Percentiles rank a stretch among this genome's conserved stretches.
Conservation (phyloP, 2,113 vertebrate species). For the Cyprinodon variegatus region DNA sequence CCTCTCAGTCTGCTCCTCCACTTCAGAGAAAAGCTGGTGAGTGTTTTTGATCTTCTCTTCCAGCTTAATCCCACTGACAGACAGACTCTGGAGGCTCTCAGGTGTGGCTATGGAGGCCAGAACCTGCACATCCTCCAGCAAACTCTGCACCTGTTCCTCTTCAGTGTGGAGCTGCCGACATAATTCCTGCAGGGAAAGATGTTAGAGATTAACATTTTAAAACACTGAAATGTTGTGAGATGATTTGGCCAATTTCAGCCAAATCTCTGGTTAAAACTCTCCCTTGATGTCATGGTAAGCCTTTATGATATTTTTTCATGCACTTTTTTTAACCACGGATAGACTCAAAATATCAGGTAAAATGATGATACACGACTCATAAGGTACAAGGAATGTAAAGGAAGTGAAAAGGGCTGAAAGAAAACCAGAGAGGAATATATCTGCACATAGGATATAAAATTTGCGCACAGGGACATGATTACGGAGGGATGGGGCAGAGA, state of each 20-base stretch:
- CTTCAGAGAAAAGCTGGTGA: slow-evolving; percentile 83
- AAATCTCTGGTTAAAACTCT: neutral
- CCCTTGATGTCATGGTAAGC: too few relatives aligned
- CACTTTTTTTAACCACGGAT: too few relatives aligned
- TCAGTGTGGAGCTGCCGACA: slow-evolving; percentile 81
- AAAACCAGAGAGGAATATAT: too few relatives aligned
- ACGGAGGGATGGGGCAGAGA: too few relatives aligned
- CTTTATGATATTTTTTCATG: too few relatives aligned
- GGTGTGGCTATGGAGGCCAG: slow-evolving; percentile 67
- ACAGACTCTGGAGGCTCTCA: slow-evolving; percentile 77
- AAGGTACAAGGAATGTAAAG: too few relatives aligned
- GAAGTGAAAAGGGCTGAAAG: too few relatives aligned
- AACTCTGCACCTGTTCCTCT: slow-evolving; percentile 76
- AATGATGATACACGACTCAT: too few relatives aligned
- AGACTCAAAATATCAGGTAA: too few relatives aligned
- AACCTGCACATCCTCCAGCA: slow-evolving; percentile 81
- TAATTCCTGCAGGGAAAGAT: slow-evolving; percentile 50
- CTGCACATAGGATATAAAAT: too few relatives aligned
- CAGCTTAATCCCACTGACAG: slow-evolving; percentile 63
- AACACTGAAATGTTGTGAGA: neutral
- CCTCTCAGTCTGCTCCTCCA: slow-evolving; percentile 80
- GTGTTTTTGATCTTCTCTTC: slow-evolving; percentile 73
- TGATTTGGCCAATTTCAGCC: too few relatives aligned
- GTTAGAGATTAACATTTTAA: neutral
- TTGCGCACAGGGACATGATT: too few relatives aligned